Evolutionary conservation across 2,888 invertebrate genomes (phyloP), one percentile per base, ranked within the genome.

Genomic region (Iselma pallidipennis): DNA sequence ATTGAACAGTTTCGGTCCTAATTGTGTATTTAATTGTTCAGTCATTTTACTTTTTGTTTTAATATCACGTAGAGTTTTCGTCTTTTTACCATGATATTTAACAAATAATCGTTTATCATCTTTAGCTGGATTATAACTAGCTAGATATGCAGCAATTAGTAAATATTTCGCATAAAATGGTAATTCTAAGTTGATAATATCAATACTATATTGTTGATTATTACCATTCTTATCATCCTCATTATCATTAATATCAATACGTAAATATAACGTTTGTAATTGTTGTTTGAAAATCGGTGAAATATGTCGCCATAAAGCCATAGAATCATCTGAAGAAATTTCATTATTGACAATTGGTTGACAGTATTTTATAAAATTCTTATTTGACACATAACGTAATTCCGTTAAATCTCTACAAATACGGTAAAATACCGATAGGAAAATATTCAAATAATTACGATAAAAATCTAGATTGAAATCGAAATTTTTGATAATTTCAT

Each of bases 141-240:
- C 96, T 63, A 97, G 83, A 78, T 94, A 97, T 0, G 95, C 92
- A 6, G 96, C 94, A 25, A 97, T 92, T 2, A 97, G 83, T 31
- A 97, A 84, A 79, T 88, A 96, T 80, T 96, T 96, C 0, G 94
- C 92, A 81, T 94, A 96, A 77, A 88, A 95, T 0, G 96, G 96
- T 3, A 97, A 77, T 74, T 94, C 92, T 29, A 93, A 85, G 55
- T 88, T 89, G 66, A 87, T 87, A 0, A 87, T 58, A 58, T 64
- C 63, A 16, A 14, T 9, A n/a, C n/a, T n/a, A n/a, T n/a, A n/a
- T 55, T 49, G 49, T 29, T 14, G n/a, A n/a, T n/a, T n/a, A n/a
- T n/a, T n/a, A n/a, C 23, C 61, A 1, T 53, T 31, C 55, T 45
- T 26, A 53, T 61, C 37, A 54, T 65, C 54, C 33, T 59, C 19